These are phyloP conservation scores for Caerostris darwini DNA, from an alignment of 1,140 invertebrate species.

Conservation along the genomic window DNA sequence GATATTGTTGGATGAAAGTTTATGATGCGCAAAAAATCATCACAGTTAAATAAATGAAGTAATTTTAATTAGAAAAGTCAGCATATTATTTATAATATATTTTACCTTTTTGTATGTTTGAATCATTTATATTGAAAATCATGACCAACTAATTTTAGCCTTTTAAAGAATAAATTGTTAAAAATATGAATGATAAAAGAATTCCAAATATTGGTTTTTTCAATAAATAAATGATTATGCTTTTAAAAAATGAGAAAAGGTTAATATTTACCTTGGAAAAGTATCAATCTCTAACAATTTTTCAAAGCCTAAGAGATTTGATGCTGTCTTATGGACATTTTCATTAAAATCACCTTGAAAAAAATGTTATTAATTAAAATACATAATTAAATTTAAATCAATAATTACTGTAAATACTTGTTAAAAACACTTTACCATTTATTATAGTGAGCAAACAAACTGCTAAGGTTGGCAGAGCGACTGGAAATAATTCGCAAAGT, in stretches of 20 bases:
- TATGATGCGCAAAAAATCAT: too few species aligned
- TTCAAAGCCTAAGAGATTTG: constrained; percentile 67
- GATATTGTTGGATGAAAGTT: too few species aligned
- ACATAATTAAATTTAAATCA: background rate
- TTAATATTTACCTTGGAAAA: constrained; percentile 73
- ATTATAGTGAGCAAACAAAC: constrained; percentile 80
- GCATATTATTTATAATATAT: too few species aligned
- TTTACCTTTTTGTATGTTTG: background rate
- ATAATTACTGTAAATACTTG: background rate
- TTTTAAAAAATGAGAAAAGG: background rate
- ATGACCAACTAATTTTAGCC: background rate
- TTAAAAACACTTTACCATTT: constrained; percentile 62
- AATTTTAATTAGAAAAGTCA: too few species aligned
- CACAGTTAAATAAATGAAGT: too few species aligned
- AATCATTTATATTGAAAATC: background rate
- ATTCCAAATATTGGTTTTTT: background rate
- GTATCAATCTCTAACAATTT: constrained; percentile 70
- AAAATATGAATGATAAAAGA: background rate
- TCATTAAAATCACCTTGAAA: constrained; percentile 75
- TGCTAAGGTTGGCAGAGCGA: constrained; percentile 82
- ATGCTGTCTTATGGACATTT: constrained; percentile 71
- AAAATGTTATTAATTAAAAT: background rate
- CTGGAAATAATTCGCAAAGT: constrained; percentile 83
- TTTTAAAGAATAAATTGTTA: background rate
- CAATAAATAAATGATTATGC: background rate